Evolutionary conservation across 2,888 invertebrate species (phyloP).

Genomic region (Dascillus cervinus): DNA sequence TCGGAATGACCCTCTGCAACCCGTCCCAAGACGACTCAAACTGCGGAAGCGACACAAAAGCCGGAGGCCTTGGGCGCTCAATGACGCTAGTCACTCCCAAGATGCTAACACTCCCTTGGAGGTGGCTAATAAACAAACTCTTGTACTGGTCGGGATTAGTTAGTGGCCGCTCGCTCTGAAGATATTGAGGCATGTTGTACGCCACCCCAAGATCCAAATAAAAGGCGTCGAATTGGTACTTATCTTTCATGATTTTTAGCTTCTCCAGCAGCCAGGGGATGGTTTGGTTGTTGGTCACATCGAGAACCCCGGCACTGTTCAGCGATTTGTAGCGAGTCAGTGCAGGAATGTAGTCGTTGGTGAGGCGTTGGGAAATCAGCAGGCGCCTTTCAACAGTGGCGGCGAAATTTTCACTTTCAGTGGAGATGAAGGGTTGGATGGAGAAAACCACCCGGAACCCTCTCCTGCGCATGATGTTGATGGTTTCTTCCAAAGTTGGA

Average conservation of each 20-base stretch:
- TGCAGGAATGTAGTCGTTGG: slow-evolving; percentile 73
- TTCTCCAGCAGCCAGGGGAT: slow-evolving; percentile 72
- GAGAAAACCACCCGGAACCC: slow-evolving; percentile 83
- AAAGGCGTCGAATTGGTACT: slow-evolving; percentile 77
- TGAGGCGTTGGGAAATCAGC: slow-evolving; percentile 72
- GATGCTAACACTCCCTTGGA: slow-evolving; percentile 55
- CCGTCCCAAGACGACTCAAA: slow-evolving; percentile 84
- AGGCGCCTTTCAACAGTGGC: slow-evolving; percentile 68
- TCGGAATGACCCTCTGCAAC: slow-evolving; percentile 66
- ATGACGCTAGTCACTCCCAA: slow-evolving; percentile 82
- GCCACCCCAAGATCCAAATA: slow-evolving; percentile 77
- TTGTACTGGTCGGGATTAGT: slow-evolving; percentile 80
- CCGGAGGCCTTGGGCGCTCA: slow-evolving; percentile 72
- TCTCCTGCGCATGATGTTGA: slow-evolving; percentile 71
- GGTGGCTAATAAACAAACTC: slow-evolving; percentile 58
- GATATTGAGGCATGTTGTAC: slow-evolving; percentile 80
- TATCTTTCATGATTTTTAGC: slow-evolving; percentile 59
- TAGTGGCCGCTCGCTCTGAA: slow-evolving; percentile 64
- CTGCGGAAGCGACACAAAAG: slow-evolving; percentile 79
- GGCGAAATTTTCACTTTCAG: slow-evolving; percentile 75
- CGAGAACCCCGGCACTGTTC: slow-evolving; percentile 75
- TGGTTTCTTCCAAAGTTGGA: slow-evolving; percentile 66
- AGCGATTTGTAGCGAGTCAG: slow-evolving; percentile 74
- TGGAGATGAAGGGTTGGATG: slow-evolving; percentile 85
- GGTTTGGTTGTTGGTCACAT: slow-evolving; percentile 77